Evolutionary conservation across 2,797 vertebrate genomes (phyloP), one percentile per base, ranked within the genome.

Genomic region (Sebastes dallii): DNA sequence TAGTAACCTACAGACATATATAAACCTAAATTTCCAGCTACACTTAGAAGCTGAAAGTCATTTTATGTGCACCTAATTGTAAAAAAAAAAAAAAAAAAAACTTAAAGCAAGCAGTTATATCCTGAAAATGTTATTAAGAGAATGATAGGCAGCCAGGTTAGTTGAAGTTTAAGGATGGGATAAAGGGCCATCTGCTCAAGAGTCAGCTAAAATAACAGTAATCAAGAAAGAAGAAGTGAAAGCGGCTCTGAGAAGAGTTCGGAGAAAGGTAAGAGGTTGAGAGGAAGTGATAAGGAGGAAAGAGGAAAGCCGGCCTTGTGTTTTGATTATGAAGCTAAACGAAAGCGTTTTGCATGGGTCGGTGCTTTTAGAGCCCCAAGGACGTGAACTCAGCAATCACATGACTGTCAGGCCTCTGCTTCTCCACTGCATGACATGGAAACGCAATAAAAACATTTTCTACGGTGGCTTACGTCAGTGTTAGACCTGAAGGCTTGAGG

Each of bases 391-490:
- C 65, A n/a, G 74, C 69, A 61, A 67, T 85, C 89, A 89, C 89
- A 77, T 92, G 89, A 91, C 86, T 59, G 32, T 70, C 86, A 81
- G 80, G 67, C 83, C 11, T 24, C 36, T 10, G 66, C 62, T 34
- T 59, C 50, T 8, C 25, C n/a, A 4, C 64, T 52, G 71, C 78
- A 32, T 16, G 66, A 32, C 58, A 42, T 5, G 4, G 34, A 67
- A 25, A 24, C 52, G n/a, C 20, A 39, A 4, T 32, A n/a, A 82
- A 78, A 72, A 3, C 3, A 2, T 9, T 73, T 62, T 76, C 32
- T 25, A 3, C 18, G 46, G 10, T 9, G 29, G 18, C 16, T 0
- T 62, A 5, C 5, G 20, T 65, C 55, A 18, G 60, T 34, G 12
- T 69, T 20, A 29, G 30, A 50, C 58, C 62, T 25, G 2, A 66